These are phyloP conservation scores for Torymus tubicola DNA, from an alignment of 2,888 invertebrate genomes.

Conservation along the genomic window DNA sequence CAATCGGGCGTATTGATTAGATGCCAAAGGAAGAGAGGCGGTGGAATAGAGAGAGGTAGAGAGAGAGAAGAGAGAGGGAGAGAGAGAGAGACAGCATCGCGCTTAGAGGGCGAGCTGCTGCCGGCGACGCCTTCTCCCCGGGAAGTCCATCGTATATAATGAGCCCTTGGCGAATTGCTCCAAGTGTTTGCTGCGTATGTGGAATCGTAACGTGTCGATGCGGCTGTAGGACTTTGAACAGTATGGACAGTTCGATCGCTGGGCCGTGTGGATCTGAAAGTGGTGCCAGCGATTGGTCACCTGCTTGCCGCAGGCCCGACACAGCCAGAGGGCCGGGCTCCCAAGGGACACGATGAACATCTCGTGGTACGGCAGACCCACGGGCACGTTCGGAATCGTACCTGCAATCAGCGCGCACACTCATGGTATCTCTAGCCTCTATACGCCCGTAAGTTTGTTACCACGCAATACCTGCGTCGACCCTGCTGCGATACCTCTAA, in stretches of 20 bases:
- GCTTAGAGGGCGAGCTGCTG: slow-evolving; percentile 52
- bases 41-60: too few relatives aligned
- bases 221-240: slow-evolving; percentile 92
- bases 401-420: slow-evolving; percentile 67
- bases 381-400: slow-evolving; percentile 72
- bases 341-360: slow-evolving; percentile 87
- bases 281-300: slow-evolving; percentile 93
- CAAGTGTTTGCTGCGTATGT: slow-evolving; percentile 82
- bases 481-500: too few relatives aligned
- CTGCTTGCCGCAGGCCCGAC: slow-evolving; percentile 90
- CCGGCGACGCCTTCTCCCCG: slow-evolving; percentile 68
- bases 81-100: too few relatives aligned
- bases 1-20: too few relatives aligned
- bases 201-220: slow-evolving; percentile 90
- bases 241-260: slow-evolving; percentile 88
- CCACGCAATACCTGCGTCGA: too few relatives aligned
- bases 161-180: slow-evolving; percentile 69
- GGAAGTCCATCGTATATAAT: slow-evolving; percentile 71
- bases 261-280: slow-evolving; percentile 89
- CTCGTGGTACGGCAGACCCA: slow-evolving; percentile 86
- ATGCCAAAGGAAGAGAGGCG: too few relatives aligned
- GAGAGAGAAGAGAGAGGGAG: too few relatives aligned
- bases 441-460: too few relatives aligned
- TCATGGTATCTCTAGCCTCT: slow-evolving; percentile 5
- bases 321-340: slow-evolving; percentile 87